Conservation (phyloP, 1,140 invertebrate genomes). For the Nasonia vitripennis region DNA sequence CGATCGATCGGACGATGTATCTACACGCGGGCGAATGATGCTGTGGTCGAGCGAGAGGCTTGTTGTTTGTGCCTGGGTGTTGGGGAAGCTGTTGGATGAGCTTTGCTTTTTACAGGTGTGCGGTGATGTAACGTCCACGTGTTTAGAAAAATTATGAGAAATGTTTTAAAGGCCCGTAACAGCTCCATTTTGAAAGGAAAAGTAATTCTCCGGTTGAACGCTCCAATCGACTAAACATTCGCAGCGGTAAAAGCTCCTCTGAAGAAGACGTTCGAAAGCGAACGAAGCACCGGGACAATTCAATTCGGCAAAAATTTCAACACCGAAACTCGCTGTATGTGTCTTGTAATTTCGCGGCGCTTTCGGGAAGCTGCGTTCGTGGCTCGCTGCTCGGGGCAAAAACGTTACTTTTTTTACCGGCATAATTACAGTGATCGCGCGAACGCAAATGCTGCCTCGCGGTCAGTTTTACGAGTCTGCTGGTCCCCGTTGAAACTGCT, state of each 20-base stretch:
- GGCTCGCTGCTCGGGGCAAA: neutral
- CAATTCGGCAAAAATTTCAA: constrained; percentile 9
- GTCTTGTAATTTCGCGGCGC: constrained; percentile 38
- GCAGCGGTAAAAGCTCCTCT: too few relatives aligned
- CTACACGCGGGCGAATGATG: too few relatives aligned
- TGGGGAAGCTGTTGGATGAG: too few relatives aligned
- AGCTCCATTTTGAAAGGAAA: neutral
- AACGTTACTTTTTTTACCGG: neutral
- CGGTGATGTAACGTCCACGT: neutral
- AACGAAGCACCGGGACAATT: constrained; percentile 13
- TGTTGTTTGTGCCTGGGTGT: too few relatives aligned
- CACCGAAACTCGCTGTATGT: neutral
- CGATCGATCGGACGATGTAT: neutral
- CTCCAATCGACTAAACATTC: neutral
- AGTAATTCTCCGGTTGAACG: neutral
- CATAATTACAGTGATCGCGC: constrained; percentile 62
- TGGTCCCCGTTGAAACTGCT: constrained; percentile 33
- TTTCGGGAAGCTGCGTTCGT: constrained; percentile 25
- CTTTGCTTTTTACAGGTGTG: too few relatives aligned
- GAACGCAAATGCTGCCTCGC: constrained; percentile 37
- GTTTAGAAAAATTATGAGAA: neutral
- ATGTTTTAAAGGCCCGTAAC: neutral
- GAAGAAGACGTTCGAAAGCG: neutral
- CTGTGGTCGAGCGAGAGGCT: too few relatives aligned
- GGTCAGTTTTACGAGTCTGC: constrained; percentile 55